phyloP scores from a whole-genome alignment of 2,113 vertebrate genomes.

The cattle (Bos taurus) region DNA sequence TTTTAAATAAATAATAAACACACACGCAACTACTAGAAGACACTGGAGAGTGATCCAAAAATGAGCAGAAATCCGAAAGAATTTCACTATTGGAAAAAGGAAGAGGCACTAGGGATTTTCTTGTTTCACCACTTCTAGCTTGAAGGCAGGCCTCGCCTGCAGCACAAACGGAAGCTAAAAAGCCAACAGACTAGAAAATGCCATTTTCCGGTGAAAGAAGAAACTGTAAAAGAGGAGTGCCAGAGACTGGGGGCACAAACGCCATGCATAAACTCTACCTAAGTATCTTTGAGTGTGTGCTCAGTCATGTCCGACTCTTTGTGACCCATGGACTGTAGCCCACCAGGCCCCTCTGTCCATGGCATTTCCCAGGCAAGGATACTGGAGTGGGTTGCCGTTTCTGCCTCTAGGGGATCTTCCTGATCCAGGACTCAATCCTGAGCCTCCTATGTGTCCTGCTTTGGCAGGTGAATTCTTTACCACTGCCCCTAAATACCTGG shows the following conservation, averaged over 20 bases:
- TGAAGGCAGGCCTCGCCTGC: neutral
- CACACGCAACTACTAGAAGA: neutral
- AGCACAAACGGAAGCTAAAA: neutral
- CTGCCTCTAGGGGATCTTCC: neutral
- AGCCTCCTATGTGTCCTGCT: neutral
- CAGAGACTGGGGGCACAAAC: neutral
- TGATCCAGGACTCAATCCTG: neutral
- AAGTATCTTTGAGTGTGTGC: neutral
- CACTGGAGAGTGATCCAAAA: neutral
- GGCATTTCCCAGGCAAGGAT: neutral
- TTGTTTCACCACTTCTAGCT: neutral
- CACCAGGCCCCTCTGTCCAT: neutral
- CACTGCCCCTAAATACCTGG: neutral
- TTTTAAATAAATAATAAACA: neutral
- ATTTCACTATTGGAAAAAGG: neutral
- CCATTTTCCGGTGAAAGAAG: neutral
- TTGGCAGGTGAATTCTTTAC: neutral
- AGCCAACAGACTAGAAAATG: neutral
- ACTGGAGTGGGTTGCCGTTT: neutral
- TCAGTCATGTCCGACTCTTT: neutral
- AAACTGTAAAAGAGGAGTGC: neutral
- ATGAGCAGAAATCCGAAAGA: neutral
- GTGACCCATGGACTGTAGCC: neutral
- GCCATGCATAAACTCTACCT: neutral
- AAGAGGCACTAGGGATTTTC: neutral